Conservation (phyloP, 2,113 vertebrate species). For the Stictonetta naevosa region DNA sequence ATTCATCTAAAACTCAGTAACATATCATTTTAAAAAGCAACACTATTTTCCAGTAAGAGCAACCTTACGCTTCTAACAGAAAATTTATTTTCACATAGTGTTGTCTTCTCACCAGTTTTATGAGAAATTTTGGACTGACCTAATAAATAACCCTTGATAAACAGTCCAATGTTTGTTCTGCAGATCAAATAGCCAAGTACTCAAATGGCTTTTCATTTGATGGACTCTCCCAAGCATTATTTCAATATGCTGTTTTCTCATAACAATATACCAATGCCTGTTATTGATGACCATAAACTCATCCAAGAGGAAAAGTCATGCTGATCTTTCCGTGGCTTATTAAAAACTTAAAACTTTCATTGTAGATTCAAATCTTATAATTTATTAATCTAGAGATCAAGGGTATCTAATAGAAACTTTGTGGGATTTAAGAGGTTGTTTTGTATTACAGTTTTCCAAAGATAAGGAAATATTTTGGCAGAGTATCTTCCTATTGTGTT, state of each 20-base stretch:
- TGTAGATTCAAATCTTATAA: background rate
- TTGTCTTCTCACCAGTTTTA: background rate
- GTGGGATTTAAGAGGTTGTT: background rate
- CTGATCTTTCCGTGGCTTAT: background rate
- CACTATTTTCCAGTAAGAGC: background rate
- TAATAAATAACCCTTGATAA: conserved; percentile 15
- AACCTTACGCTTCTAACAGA: background rate
- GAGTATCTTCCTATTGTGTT: background rate
- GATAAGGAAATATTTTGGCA: background rate
- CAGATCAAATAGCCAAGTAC: background rate
- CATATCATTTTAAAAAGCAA: background rate
- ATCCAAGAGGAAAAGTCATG: conserved; percentile 20
- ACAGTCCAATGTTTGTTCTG: background rate
- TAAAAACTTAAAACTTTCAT: background rate
- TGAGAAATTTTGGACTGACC: background rate
- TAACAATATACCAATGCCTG: background rate
- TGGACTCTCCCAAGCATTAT: background rate
- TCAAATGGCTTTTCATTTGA: conserved; percentile 7
- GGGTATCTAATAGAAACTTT: background rate
- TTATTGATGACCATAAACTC: background rate
- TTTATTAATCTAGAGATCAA: background rate
- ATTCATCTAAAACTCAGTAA: background rate
- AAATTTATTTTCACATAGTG: background rate
- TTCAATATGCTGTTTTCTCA: background rate
- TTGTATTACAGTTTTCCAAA: background rate